phyloP scores from a whole-genome alignment of 2,888 invertebrate species.

The Heterodera filipjevi region DNA sequence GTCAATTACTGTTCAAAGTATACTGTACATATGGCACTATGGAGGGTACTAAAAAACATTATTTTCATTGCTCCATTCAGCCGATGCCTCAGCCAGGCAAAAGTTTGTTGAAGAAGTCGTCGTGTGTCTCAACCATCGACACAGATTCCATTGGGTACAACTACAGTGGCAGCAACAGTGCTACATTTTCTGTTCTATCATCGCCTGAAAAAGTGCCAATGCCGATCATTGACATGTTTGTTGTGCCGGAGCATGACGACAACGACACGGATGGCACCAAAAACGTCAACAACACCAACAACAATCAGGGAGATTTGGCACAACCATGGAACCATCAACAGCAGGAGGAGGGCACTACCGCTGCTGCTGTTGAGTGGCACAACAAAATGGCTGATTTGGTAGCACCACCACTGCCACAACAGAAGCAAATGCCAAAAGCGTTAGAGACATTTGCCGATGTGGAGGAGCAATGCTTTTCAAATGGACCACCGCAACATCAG shows the following conservation, averaged over 20 bases:
- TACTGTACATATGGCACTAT: too few species aligned
- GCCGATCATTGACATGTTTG: constrained; percentile 2
- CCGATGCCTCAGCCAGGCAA: constrained; percentile 71
- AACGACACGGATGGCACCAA: background rate
- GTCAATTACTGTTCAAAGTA: too few species aligned
- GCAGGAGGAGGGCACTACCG: background rate
- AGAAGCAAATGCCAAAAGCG: background rate
- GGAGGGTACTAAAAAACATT: too few species aligned
- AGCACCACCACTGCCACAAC: constrained; percentile 37
- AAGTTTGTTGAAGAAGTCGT: constrained; percentile 69
- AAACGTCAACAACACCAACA: background rate
- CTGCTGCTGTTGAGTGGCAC: constrained; percentile 9
- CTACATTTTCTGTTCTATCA: background rate
- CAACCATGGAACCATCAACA: background rate
- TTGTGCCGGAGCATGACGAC: background rate
- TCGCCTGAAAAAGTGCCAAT: background rate
- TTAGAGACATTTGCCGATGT: constrained; percentile 44
- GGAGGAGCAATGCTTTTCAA: constrained; percentile 25
- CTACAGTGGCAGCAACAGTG: background rate
- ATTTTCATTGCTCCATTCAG: constrained; percentile 14
- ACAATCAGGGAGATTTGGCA: too few species aligned
- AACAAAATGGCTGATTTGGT: constrained; percentile 39
- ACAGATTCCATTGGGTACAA: background rate
- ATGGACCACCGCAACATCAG: background rate
- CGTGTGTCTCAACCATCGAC: background rate